Base-by-base conservation (phyloP, 1,140 invertebrate genomes). In the Solenopsis fugax region DNA sequence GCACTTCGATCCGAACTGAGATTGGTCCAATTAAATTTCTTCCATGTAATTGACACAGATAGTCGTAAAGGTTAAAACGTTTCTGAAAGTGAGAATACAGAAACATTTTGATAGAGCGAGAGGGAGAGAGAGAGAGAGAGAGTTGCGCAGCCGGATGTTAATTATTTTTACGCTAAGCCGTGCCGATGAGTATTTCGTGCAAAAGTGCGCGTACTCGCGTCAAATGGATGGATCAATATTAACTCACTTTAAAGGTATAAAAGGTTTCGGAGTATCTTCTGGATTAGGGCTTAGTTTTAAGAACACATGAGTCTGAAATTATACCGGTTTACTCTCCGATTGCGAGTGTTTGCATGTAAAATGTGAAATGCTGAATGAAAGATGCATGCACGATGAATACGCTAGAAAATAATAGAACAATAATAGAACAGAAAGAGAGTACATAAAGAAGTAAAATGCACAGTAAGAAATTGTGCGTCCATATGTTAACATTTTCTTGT, bases 171-270 rank as follows among this genome's bases (percentile, higher is more conserved):
- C 60, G 37, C 41, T 60, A 58, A 72, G 29, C 24, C 52, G 37
- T 29, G 10, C 18, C 41, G 37, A 60, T 60, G 41, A 73, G 24
- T 73, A 34, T n/a, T 60, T 50, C 18, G 54, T 62, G 80, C 34
- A 75, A 75, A 84, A 24, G 52, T 41, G 24, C 9, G 56, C 37
- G 67, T 65, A 73, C 69, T 89, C 34, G 85, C 87, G 78, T 75
- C 69, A 85, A 91, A 56, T 88, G 82, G 86, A 91, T 91, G 87
- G 88, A 89, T 81, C 87, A 67, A 91, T 88, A 85, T 90, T 85
- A 91, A 93, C 87, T 87, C 77, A 78, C 89, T 92, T 92, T 92
- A 29, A 62, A 75, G 45, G 54, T 54, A 62, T 75, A 45, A 67
- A 84, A 84, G 80, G 41, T 41, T 73, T 73, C 60, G 24, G 60